Evolutionary conservation across 2,888 invertebrate genomes (phyloP).

Genomic region (Pyrrhia umbra): DNA sequence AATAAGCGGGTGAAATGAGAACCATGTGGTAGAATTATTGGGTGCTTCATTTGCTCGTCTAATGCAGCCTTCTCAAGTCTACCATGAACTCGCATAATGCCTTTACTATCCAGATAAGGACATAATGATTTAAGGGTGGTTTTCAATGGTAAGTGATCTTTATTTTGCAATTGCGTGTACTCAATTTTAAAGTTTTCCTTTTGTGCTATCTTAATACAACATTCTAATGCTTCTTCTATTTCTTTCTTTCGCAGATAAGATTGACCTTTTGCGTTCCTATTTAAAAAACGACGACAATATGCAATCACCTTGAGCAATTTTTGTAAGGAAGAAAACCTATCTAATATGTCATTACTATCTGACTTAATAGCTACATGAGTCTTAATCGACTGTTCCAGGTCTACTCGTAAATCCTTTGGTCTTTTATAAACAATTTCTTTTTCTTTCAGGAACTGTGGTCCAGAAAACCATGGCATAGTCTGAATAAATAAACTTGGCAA

Average conservation of each 20-base stretch:
- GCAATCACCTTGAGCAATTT: not conserved
- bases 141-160: constrained; percentile 4
- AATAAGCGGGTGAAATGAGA: not conserved
- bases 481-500: too few relatives aligned
- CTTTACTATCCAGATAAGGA: constrained; percentile 2
- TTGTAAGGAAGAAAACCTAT: not conserved
- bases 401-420: not conserved
- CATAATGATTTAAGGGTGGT: not conserved
- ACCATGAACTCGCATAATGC: constrained; percentile 5
- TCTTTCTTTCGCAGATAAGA: not conserved
- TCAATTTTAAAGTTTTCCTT: not conserved
- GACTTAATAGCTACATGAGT: not conserved
- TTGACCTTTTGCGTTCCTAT: not conserved
- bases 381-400: constrained; percentile 1
- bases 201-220: not conserved
- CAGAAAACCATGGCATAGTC: too few relatives aligned
- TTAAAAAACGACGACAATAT: constrained; percentile 2
- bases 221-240: not conserved
- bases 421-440: too few relatives aligned
- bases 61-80: constrained; percentile 3
- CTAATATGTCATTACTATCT: not conserved
- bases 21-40: not conserved
- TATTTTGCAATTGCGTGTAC: not conserved
- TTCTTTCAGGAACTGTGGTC: too few relatives aligned
- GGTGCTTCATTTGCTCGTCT: not conserved